Conservation (phyloP, 1,140 invertebrate genomes). For the Rhagoletis zephyria region DNA sequence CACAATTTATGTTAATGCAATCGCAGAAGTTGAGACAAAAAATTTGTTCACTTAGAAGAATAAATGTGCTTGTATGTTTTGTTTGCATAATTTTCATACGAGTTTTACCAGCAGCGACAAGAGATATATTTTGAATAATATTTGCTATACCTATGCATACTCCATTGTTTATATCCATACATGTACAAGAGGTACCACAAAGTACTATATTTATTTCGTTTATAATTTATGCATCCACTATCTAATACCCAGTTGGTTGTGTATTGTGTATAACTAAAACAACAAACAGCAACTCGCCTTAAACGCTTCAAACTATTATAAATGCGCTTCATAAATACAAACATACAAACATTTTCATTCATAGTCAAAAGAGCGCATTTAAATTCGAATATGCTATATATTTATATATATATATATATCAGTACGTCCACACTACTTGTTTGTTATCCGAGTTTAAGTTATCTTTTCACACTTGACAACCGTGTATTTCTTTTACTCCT, state of each 20-base stretch:
- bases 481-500: not conserved
- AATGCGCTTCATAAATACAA: no score
- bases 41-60: not conserved
- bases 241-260: conserved; percentile 34
- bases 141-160: no score
- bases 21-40: no score
- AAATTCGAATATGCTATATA: conserved; percentile 34
- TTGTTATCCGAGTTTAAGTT: not conserved
- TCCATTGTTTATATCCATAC: not conserved
- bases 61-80: not conserved
- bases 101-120: not conserved
- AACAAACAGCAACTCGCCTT: not conserved
- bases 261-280: not conserved
- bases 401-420: not conserved
- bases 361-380: not conserved
- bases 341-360: not conserved
- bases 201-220: not conserved
- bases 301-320: not conserved
- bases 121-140: not conserved
- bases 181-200: not conserved
- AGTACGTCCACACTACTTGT: not conserved
- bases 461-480: not conserved
- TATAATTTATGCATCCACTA: not conserved
- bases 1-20: no score
- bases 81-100: not conserved